These are phyloP conservation scores for Synanthedon tipuliformis DNA, from an alignment of 2,888 invertebrate genomes.

Conservation along the genomic window DNA sequence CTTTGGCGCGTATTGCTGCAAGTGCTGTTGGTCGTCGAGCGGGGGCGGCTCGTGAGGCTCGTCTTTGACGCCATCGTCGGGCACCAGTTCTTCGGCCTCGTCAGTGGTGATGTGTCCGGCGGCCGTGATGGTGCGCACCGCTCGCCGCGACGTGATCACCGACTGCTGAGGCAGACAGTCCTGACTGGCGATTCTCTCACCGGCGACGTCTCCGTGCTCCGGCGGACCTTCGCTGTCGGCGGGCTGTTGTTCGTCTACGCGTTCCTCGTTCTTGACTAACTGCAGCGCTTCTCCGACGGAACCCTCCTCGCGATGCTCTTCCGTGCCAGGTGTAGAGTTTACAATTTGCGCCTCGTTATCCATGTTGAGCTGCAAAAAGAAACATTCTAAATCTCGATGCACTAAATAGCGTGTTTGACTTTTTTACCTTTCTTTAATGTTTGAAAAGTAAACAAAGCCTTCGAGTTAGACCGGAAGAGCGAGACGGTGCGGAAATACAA, in stretches of 20 bases:
- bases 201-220: constrained; percentile 35
- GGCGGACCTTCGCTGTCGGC: constrained; percentile 13
- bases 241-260: constrained; percentile 14
- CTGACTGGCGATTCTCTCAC: constrained; percentile 44
- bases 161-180: constrained; percentile 16
- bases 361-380: constrained; percentile 5
- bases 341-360: constrained; percentile 3
- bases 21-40: constrained; percentile 23
- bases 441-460: constrained; percentile 6
- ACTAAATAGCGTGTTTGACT: neutral
- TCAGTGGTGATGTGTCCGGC: constrained; percentile 68
- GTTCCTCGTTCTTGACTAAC: constrained; percentile 50
- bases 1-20: constrained; percentile 32
- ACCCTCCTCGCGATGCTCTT: constrained; percentile 26
- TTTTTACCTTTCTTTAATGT: neutral
- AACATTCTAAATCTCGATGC: neutral
- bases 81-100: constrained; percentile 16
- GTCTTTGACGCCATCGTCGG: constrained; percentile 50
- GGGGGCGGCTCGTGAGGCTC: constrained; percentile 42
- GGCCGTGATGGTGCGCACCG: constrained; percentile 71
- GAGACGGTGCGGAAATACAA: constrained; percentile 32
- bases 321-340: constrained; percentile 2
- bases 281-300: constrained; percentile 42
- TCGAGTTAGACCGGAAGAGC: constrained; percentile 39
- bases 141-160: constrained; percentile 70